These are phyloP conservation scores for Euleptes europaea DNA, from an alignment of 2,113 vertebrate genomes.

Conservation along the genomic window DNA sequence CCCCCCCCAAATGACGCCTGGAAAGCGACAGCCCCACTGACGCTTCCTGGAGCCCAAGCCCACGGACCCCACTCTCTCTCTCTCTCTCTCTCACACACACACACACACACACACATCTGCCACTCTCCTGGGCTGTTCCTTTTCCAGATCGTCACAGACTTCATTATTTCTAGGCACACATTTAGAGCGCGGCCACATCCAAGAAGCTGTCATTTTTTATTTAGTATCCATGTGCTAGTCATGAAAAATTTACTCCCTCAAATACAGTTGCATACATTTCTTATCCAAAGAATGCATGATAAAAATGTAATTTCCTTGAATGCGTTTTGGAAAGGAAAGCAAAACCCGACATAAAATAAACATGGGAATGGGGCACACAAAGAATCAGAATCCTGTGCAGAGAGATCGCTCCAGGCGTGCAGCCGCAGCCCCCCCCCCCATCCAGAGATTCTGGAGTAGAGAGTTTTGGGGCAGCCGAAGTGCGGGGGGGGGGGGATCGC, in stretches of 20 bases:
- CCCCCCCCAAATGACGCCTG: neutral
- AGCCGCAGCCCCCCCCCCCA: too few species aligned
- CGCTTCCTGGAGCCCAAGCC: neutral
- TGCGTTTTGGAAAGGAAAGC: constrained; percentile 39
- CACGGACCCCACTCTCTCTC: neutral
- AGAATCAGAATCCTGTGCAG: constrained; percentile 25
- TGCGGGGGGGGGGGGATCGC: too few species aligned
- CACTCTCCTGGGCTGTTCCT: constrained; percentile 31
- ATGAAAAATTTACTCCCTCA: constrained; percentile 70
- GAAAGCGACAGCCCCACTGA: neutral
- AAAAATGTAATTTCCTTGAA: constrained; percentile 57
- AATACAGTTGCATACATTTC: constrained; percentile 61
- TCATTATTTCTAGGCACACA: constrained; percentile 51
- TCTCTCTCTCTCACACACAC: too few species aligned
- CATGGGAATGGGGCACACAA: neutral
- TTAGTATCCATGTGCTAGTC: constrained; percentile 60
- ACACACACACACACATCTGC: constrained; percentile 19
- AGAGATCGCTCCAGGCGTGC: neutral
- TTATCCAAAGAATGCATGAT: constrained; percentile 46
- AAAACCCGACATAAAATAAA: constrained; percentile 56
- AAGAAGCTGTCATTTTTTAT: constrained; percentile 70
- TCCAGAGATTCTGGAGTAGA: too few species aligned
- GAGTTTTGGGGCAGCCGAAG: too few species aligned
- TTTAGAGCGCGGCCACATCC: constrained; percentile 49
- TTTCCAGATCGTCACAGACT: constrained; percentile 44